Evolutionary conservation across 2,113 vertebrate species (phyloP).

Genomic region (Choloepus hoffmanni): DNA sequence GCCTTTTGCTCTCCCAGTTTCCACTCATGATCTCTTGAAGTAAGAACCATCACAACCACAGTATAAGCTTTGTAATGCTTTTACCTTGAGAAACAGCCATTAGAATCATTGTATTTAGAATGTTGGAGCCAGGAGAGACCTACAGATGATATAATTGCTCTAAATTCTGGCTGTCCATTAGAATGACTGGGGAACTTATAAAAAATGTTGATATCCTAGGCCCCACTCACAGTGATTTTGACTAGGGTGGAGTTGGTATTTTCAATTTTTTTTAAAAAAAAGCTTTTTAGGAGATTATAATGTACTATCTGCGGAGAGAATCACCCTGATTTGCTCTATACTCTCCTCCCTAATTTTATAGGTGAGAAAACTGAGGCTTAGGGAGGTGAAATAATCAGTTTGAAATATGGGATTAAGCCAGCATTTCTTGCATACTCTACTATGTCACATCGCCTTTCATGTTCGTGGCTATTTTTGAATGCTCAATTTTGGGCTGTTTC

Average conservation of each 20-base stretch:
- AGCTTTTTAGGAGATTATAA: neutral
- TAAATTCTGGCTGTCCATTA: neutral
- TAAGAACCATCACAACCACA: neutral
- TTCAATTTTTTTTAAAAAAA: no score
- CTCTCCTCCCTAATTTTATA: accelerated
- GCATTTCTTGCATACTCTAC: accelerated
- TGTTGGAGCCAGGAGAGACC: accelerated
- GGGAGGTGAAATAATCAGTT: neutral
- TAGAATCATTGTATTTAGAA: accelerated
- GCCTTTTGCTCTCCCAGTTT: no score
- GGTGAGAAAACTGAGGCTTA: neutral
- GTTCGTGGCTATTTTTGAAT: accelerated
- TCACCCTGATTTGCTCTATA: accelerated
- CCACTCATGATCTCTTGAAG: neutral
- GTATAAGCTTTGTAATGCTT: accelerated
- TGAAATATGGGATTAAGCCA: neutral
- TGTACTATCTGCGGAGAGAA: neutral
- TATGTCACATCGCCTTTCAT: accelerated
- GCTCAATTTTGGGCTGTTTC: neutral
- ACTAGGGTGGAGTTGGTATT: neutral
- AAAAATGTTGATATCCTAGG: accelerated
- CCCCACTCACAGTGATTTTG: neutral
- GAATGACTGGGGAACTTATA: neutral
- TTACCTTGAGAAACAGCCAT: neutral
- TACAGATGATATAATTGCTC: accelerated